Evolutionary conservation across 1,140 invertebrate genomes (phyloP), one percentile per base, ranked within the genome.

Genomic region (Antheraea pernyi): DNA sequence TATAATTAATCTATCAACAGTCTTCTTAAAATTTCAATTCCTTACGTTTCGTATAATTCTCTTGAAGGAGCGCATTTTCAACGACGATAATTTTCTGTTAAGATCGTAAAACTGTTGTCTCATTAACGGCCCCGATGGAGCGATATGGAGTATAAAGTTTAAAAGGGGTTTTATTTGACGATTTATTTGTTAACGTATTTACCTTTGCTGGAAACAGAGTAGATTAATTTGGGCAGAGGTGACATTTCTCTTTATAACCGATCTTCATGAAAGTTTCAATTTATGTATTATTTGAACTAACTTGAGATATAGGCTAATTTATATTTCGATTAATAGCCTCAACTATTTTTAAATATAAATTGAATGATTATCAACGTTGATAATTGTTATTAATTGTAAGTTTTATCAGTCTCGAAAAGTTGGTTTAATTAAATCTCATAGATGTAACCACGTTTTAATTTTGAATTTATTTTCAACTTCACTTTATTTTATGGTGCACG

Each of bases 151-250:
- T 53, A 67, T 75, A 76, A 81, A 76, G 69, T 68, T 77, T 78
- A 73, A 82, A 84, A 75, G 68, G 46, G 46, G 68, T 60, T 81
- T 81, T 82, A 82, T 83, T 85, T 84, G 85, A 82, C 79, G 78
- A 84, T 85, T 79, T 84, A 87, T 86, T 78, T 86, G 75, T 83
- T 76, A 68, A 73, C 65, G 59, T 36, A 19, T 19, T 61, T 22
- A n/a, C 11, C 13, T 30, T 63, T 63, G 10, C 22, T 63, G 22
- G 61, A 37, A 63, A 0, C 9, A 53, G 11, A 11, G 39, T 42
- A 42, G 39, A 53, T 16, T 53, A 53, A 13, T 16, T 13, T 13
- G 16, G 7, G 46, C 46, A 53, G 46, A 53, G 0, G 46, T 13
- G 59, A 7, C 68, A 67, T 30, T 30, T 30, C 22, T 30, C 22